Evolutionary conservation across 2,888 invertebrate genomes (phyloP), one percentile per base, ranked within the genome.

Genomic region (Hydraecia micacea): DNA sequence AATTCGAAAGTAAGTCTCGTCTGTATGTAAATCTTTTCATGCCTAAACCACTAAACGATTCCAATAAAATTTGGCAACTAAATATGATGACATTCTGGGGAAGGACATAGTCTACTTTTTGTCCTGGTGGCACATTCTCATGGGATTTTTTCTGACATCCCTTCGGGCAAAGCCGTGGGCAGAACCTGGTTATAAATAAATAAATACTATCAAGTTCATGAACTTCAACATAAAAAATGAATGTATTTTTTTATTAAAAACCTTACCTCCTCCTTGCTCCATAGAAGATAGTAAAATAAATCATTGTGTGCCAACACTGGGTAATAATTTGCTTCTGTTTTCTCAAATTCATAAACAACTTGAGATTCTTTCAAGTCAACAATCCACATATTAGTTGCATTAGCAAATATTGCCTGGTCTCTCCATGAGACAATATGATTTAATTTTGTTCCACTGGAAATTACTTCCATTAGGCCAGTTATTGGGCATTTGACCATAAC

Each of bases 241-340:
- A 25, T 32, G 25, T 68, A 8, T 32, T 55, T 63, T 63, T 25
- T 55, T 21, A n/a, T 4, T 7, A 1, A 0, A n/a, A n/a, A 28
- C 25, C 81, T 91, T 91, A 96, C 96, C 94, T 95, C 92, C 21
- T 91, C 86, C 49, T 91, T 89, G 83, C 87, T 88, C 91, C 93
- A 93, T 73, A 91, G 67, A 52, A 96, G 75, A 84, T 93, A 97
- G 81, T 95, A 96, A 68, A 97, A 94, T 49, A 85, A 83, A 87
- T 94, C 91, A 78, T 94, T 91, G 70, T 92, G 76, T 28, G 91
- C 88, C 65, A 87, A 85, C 25, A 97, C 83, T 58, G 95, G 95
- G 82, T 92, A 91, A 84, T 93, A 95, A 79, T 91, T 89, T 60
- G 71, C 86, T 28, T 86, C 89, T 66, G 75, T 83, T 72, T 91